phyloP scores from a whole-genome alignment of 2,888 invertebrate genomes.

The Lymantria dispar region DNA sequence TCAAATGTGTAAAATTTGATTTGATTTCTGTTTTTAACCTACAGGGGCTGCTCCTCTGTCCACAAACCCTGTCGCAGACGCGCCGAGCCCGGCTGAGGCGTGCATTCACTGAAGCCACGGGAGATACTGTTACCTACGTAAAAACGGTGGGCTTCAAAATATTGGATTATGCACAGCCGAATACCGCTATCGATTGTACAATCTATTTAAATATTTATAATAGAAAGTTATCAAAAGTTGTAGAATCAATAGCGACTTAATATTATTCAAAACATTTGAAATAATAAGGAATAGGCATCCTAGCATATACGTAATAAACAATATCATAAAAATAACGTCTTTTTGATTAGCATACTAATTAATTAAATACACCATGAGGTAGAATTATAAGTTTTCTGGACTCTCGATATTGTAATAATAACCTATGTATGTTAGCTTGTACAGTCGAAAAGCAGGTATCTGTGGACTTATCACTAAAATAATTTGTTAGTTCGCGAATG shows the following conservation, averaged over 20 bases:
- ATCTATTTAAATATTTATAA: conserved; percentile 27
- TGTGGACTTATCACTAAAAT: conserved; percentile 64
- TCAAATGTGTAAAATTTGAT: conserved; percentile 57
- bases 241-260: no score
- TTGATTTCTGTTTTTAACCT: conserved; percentile 72
- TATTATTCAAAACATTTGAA: no score
- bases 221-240: conserved; percentile 16
- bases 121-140: conserved; percentile 93
- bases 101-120: conserved; percentile 94
- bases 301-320: no score
- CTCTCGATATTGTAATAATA: conserved; percentile 4
- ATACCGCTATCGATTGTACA: conserved; percentile 69
- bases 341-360: conserved; percentile 19
- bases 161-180: conserved; percentile 67
- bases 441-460: conserved; percentile 67
- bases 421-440: conserved; percentile 53
- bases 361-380: conserved; percentile 18
- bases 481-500: conserved; percentile 77
- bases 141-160: conserved; percentile 88
- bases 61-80: conserved; percentile 94
- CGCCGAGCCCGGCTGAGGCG: conserved; percentile 92
- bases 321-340: no score
- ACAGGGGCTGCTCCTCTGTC: conserved; percentile 94
- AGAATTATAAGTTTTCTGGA: conserved; percentile 12
- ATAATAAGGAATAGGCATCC: no score